Conservation (phyloP, 2,113 vertebrate species). For the Elgaria multicarinata region DNA sequence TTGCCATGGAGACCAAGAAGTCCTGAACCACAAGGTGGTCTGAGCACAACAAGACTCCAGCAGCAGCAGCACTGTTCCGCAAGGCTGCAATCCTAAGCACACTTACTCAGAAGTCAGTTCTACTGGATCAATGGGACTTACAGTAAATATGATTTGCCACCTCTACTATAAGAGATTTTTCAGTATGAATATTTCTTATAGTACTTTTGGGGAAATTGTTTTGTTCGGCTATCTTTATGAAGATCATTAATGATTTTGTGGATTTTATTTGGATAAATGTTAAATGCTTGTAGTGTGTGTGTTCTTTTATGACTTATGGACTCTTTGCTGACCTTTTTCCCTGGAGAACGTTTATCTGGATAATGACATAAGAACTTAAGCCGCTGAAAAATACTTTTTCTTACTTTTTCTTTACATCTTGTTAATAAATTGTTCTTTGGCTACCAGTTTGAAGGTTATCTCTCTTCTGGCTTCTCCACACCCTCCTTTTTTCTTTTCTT, state of each 20-base stretch:
- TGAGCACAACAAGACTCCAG: too few relatives aligned
- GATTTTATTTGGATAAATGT: not conserved
- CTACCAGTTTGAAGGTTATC: not conserved
- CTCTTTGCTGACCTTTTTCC: not conserved
- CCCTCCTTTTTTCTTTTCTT: too few relatives aligned
- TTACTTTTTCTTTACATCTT: not conserved
- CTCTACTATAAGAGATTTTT: not conserved
- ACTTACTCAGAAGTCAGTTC: not conserved
- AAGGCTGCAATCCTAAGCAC: not conserved
- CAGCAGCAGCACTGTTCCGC: not conserved
- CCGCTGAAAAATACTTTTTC: too few relatives aligned
- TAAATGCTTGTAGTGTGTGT: not conserved
- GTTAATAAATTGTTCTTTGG: not conserved
- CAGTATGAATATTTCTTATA: not conserved
- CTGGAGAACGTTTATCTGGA: too few relatives aligned
- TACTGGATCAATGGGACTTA: not conserved
- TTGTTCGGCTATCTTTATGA: not conserved
- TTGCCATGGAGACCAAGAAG: too few relatives aligned
- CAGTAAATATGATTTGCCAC: not conserved
- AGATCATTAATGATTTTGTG: not conserved
- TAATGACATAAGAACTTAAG: too few relatives aligned
- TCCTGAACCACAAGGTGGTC: too few relatives aligned
- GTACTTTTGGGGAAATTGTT: not conserved
- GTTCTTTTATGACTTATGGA: not conserved
- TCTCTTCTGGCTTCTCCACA: not conserved